phyloP scores from a whole-genome alignment of 2,797 vertebrate species.

The Gouania willdenowi region DNA sequence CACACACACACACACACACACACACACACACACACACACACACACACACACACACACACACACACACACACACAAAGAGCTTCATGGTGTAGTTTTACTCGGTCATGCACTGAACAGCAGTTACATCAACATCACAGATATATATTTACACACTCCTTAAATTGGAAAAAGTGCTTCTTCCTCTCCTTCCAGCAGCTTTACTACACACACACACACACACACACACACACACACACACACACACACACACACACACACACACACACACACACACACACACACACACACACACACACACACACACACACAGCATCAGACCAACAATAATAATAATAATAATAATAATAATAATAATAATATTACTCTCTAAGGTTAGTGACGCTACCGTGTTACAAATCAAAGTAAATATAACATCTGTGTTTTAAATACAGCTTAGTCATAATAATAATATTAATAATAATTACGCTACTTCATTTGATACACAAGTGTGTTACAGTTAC shows the following conservation, averaged over 20 bases:
- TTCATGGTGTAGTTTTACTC: conserved; percentile 49
- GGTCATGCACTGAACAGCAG: conserved; percentile 53
- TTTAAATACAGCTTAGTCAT: conserved; percentile 79
- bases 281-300: too few species aligned
- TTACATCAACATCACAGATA: conserved; percentile 43
- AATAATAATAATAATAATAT: conserved; percentile 16
- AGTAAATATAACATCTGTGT: conserved; percentile 32
- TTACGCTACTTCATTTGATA: conserved; percentile 78
- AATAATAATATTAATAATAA: too few species aligned
- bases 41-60: too few species aligned
- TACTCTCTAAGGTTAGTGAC: conserved; percentile 46
- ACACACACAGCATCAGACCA: conserved; percentile 53
- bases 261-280: too few species aligned
- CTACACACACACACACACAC: too few species aligned
- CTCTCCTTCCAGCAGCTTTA: conserved; percentile 64
- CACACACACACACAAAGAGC: too few species aligned
- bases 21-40: too few species aligned
- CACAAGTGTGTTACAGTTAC: conserved; percentile 41
- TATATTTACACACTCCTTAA: conserved; percentile 58
- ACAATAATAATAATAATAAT: conserved; percentile 16
- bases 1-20: too few species aligned
- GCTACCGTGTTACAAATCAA: conserved; percentile 24
- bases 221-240: too few species aligned
- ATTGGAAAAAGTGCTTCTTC: conserved; percentile 69
- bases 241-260: too few species aligned